A percentile compares a stretch with the other conserved stretches of the same genome.
Evolutionary conservation across 2,888 invertebrate genomes (phyloP).

Genomic region (Ichneumoninae sp.): DNA sequence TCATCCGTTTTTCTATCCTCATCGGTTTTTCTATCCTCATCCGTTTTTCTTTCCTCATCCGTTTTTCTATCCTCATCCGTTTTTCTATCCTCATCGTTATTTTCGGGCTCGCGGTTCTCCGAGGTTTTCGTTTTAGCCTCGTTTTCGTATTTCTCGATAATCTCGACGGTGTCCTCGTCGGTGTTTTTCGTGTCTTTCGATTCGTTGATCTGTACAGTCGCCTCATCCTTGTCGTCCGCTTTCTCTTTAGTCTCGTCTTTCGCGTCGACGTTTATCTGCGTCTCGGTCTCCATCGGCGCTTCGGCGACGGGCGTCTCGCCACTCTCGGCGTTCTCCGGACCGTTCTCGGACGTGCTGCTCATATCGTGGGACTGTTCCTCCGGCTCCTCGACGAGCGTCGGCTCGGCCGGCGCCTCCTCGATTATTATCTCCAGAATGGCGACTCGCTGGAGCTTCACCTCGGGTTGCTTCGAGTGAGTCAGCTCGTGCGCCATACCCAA

Average conservation of each 20-base stretch:
- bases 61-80: not conserved
- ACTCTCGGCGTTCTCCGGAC: not conserved
- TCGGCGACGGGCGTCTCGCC: not conserved
- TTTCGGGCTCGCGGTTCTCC: not conserved
- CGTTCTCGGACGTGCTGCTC: conserved; percentile 42
- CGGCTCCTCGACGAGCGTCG: conserved; percentile 27
- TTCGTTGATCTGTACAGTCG: not conserved
- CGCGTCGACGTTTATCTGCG: not conserved
- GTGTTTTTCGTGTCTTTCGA: not conserved
- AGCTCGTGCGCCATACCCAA: conserved; percentile 75
- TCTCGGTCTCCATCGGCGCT: not conserved
- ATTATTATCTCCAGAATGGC: conserved; percentile 40
- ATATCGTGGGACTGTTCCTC: conserved; percentile 56
- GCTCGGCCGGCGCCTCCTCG: conserved; percentile 24
- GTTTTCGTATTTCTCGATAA: not conserved
- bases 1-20: not conserved
- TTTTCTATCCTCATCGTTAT: not conserved
- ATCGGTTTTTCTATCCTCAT: not conserved
- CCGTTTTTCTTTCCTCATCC: not conserved
- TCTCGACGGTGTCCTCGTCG: not conserved
- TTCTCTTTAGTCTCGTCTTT: not conserved
- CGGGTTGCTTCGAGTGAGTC: conserved; percentile 76
- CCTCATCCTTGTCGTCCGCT: not conserved
- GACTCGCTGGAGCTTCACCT: conserved; percentile 74
- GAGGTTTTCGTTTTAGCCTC: not conserved